Evolutionary conservation across 2,888 invertebrate species (phyloP).

Genomic region (Euzetes globulus): DNA sequence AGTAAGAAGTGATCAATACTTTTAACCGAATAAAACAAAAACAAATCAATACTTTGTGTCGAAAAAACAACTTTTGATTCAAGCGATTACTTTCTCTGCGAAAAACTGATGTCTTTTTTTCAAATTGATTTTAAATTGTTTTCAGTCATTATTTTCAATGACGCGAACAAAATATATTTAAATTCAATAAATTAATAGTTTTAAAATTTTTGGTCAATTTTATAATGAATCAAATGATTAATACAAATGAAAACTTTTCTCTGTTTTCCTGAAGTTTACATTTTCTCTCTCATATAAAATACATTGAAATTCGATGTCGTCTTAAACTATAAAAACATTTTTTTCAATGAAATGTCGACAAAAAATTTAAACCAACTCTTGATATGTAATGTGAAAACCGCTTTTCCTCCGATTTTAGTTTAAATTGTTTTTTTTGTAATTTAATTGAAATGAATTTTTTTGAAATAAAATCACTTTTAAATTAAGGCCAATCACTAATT

Average conservation of each 20-base stretch:
- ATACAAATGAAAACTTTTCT: neutral
- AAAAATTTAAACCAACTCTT: neutral
- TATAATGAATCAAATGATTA: neutral
- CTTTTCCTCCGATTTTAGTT: slow-evolving; percentile 19
- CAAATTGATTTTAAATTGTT: neutral
- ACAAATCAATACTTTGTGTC: neutral
- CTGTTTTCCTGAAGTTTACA: neutral
- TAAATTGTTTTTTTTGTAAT: slow-evolving; percentile 16
- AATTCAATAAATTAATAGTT: neutral
- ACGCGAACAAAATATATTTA: neutral
- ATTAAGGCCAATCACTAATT: neutral
- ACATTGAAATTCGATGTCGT: neutral
- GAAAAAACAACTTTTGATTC: neutral
- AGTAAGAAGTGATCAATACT: slow-evolving; percentile 15
- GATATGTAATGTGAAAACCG: neutral
- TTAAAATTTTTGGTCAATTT: neutral
- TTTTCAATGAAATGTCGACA: neutral
- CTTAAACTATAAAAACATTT: neutral
- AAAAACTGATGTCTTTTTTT: neutral
- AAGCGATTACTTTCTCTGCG: too few relatives aligned
- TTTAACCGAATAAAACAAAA: neutral
- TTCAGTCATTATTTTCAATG: slow-evolving; percentile 7
- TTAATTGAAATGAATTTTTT: neutral
- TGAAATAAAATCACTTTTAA: slow-evolving; percentile 4
- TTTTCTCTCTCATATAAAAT: neutral